Base-by-base conservation (phyloP, 2,888 invertebrate genomes). In the Heliconius cydno region DNA sequence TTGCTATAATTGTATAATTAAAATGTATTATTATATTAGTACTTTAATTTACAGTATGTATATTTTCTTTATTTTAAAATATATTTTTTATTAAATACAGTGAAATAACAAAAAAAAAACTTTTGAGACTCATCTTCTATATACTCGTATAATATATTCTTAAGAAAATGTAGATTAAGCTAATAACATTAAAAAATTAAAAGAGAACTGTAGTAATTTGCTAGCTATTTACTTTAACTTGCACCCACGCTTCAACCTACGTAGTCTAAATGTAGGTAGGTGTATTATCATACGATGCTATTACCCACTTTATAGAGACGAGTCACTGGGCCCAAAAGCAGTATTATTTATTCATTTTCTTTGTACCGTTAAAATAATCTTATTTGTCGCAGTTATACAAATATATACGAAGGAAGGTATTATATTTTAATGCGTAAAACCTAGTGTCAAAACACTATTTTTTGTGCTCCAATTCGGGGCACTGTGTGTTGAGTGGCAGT, bases 291-390 rank as follows among this genome's bases (percentile, higher is more conserved):
- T 34, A 7, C 34, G 34, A 60, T 73, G 38, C n/a, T 73, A 73
- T 73, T 73, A 73, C 60, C 38, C 73, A 73, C 60, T 73, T 73
- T 73, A 13, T 60, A 60, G 15, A 25, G 60, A 60, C 15, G 73
- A 73, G 60, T 73, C 38, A 34, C 15, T 60, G 57, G 22, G 7
- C 34, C 15, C 3, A 60, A 60, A 60, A 4, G 60, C 38, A n/a
- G 19, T 28, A 1, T 28, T 65, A 28, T 28, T 25, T 60, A 60
- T 73, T 73, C 3, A n/a, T 5, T 38, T 38, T 73, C 34, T 73
- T 60, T n/a, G 19, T 57, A 22, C 30, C 3, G 22, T 60, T 19
- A 30, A n/a, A 72, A 70, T 15, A 38, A 68, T n/a, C 1, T 15
- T 13, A 2, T 28, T 25, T 13, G 1, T 25, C 7, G 2, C 28